Percentiles rank a stretch among this genome's conserved stretches.
Evolutionary conservation across 37 sponge, comb jelly and placozoan genomes (phyloP).

Genomic region (Halichondria panicea): DNA sequence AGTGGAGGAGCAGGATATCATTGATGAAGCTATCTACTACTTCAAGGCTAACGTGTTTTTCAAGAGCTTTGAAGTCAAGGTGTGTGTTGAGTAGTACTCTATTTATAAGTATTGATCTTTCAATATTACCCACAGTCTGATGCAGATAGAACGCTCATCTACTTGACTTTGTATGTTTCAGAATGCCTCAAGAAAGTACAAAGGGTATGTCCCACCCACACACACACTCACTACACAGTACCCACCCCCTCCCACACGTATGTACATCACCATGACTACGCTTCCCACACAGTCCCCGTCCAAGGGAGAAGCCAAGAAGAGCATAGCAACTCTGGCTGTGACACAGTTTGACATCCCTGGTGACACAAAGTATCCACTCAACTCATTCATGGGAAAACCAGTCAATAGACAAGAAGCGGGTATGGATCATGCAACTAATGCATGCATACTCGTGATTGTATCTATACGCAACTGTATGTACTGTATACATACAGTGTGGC

Average conservation of each 20-base stretch:
- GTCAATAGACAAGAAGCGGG: constrained; percentile 70
- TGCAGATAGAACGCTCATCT: constrained; percentile 91
- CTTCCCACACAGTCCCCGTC: constrained; percentile 55
- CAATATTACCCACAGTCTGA: constrained; percentile 61
- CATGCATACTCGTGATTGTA: background rate
- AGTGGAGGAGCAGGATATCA: constrained; percentile 86
- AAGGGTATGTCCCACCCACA: constrained; percentile 43
- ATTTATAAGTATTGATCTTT: background rate
- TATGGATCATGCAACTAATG: constrained; percentile 3
- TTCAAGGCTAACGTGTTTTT: constrained; percentile 99
- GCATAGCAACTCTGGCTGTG: constrained; percentile 88
- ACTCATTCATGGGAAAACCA: constrained; percentile 88
- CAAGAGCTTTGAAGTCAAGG: constrained; percentile 98
- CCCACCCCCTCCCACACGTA: background rate
- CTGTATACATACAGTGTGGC: background rate
- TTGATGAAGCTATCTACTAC: constrained; percentile 93
- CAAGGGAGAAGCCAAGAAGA: constrained; percentile 85
- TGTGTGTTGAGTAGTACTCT: constrained; percentile 5
- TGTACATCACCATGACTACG: background rate
- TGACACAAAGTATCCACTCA: constrained; percentile 94
- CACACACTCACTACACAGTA: background rate
- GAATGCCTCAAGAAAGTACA: constrained; percentile 97
- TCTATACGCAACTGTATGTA: background rate
- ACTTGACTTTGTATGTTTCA: constrained; percentile 94
- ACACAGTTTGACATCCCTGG: constrained; percentile 92